These are phyloP conservation scores for Drosophila engyochracea DNA, from an alignment of 2,888 invertebrate genomes.

Conservation along the genomic window DNA sequence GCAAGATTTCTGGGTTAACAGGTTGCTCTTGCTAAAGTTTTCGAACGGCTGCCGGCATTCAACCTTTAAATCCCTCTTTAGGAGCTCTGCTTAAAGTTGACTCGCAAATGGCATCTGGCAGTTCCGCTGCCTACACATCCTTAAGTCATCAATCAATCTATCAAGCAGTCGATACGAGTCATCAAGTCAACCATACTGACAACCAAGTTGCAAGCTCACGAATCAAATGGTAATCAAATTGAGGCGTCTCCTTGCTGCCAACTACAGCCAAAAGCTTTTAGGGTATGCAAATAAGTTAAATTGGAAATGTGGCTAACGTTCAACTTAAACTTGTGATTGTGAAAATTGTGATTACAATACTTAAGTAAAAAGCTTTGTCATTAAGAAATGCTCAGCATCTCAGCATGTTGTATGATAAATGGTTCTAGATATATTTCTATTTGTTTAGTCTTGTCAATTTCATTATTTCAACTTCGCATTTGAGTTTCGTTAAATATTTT, in stretches of 20 bases:
- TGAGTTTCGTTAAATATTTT: neutral
- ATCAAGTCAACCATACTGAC: conserved; percentile 73
- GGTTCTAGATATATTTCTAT: neutral
- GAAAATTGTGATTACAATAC: conserved; percentile 7
- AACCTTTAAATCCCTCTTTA: conserved; percentile 28
- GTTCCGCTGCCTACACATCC: conserved; percentile 21
- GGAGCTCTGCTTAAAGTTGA: conserved; percentile 32
- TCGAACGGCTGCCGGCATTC: conserved; percentile 3
- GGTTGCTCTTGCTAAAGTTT: conserved; percentile 47
- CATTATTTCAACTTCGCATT: neutral
- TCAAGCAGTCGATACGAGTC: conserved; percentile 63
- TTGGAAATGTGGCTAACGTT: conserved; percentile 27
- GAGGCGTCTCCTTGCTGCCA: conserved; percentile 41
- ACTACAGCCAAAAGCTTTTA: conserved; percentile 60
- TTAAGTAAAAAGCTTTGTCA: conserved; percentile 1
- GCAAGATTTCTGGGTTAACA: conserved; percentile 63
- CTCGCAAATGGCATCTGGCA: conserved; percentile 6
- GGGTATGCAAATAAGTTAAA: conserved; percentile 62
- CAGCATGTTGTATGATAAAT: neutral
- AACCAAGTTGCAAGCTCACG: conserved; percentile 68
- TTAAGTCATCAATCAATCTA: conserved; percentile 66
- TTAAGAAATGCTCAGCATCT: neutral
- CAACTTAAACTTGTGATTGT: conserved; percentile 14
- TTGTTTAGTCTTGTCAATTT: neutral
- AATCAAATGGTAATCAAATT: conserved; percentile 74